Evolutionary conservation across 2,888 invertebrate species (phyloP).

Genomic region (Drosophila melanosoma): DNA sequence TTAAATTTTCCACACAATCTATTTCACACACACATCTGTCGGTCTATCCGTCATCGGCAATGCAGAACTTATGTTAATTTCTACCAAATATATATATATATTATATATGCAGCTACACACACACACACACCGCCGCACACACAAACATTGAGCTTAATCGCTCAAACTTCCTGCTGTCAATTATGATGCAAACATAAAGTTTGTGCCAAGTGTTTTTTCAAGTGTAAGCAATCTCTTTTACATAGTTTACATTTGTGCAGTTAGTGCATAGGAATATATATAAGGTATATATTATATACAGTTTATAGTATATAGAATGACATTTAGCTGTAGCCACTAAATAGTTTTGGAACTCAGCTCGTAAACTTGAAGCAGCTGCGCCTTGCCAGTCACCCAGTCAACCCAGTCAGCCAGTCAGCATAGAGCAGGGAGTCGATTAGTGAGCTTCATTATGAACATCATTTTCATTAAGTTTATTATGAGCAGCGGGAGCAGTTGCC

Average conservation of each 20-base stretch:
- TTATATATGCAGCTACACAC: slow-evolving; percentile 54
- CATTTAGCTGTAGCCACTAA: slow-evolving; percentile 15
- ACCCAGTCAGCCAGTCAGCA: neutral
- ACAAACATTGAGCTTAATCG: slow-evolving; percentile 50
- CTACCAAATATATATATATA: slow-evolving; percentile 62
- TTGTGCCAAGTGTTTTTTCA: slow-evolving; percentile 38
- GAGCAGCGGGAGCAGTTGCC: neutral
- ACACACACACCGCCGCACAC: neutral
- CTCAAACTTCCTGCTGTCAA: slow-evolving; percentile 56
- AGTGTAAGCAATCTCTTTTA: slow-evolving; percentile 38
- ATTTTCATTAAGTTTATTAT: slow-evolving; percentile 79
- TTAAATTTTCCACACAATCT: slow-evolving; percentile 75
- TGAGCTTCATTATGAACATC: slow-evolving; percentile 76
- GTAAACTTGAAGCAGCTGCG: slow-evolving; percentile 47
- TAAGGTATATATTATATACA: neutral
- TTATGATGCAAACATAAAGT: slow-evolving; percentile 36
- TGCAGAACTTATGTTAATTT: slow-evolving; percentile 56
- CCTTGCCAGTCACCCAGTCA: slow-evolving; percentile 2
- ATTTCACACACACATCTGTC: slow-evolving; percentile 50
- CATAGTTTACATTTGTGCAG: slow-evolving; percentile 4
- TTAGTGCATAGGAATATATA: neutral
- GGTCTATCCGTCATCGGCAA: neutral
- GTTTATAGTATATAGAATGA: neutral
- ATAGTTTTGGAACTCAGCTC: slow-evolving; percentile 44
- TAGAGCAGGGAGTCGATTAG: slow-evolving; percentile 67